phyloP scores from a whole-genome alignment of 2,888 invertebrate genomes.

The Drosophila rubida region DNA sequence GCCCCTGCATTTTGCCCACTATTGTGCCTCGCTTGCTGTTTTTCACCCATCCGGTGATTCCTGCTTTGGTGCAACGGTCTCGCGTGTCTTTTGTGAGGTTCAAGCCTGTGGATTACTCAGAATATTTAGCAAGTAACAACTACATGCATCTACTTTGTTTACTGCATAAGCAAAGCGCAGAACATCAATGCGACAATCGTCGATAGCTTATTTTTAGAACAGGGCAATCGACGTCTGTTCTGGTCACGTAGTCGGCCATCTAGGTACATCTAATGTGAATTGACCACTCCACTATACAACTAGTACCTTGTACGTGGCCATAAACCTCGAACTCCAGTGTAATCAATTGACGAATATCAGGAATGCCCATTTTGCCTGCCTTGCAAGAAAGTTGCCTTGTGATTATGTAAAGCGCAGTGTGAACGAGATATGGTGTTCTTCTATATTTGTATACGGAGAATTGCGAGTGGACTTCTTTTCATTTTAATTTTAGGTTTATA shows the following conservation, averaged over 20 bases:
- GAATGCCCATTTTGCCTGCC: slow-evolving; percentile 86
- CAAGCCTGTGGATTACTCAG: slow-evolving; percentile 87
- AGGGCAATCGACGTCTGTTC: background rate
- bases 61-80: slow-evolving; percentile 90
- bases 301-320: slow-evolving; percentile 95
- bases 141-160: background rate
- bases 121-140: slow-evolving; percentile 16
- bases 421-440: background rate
- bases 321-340: slow-evolving; percentile 96
- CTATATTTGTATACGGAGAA: background rate
- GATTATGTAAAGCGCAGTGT: slow-evolving; percentile 49
- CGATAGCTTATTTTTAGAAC: slow-evolving; percentile 59
- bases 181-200: slow-evolving; percentile 51
- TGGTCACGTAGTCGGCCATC: background rate
- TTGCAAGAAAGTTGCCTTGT: background rate
- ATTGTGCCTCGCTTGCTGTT: slow-evolving; percentile 95
- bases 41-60: slow-evolving; percentile 95
- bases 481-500: background rate
- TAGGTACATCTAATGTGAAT: too few relatives aligned
- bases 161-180: slow-evolving; percentile 56
- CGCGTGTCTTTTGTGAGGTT: slow-evolving; percentile 95
- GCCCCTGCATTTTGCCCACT: slow-evolving; percentile 95
- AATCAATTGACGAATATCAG: slow-evolving; percentile 88
- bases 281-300: background rate
- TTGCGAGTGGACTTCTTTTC: background rate